These are phyloP conservation scores for Margarornis squamiger DNA, from an alignment of 2,797 vertebrate genomes.

Conservation along the genomic window DNA sequence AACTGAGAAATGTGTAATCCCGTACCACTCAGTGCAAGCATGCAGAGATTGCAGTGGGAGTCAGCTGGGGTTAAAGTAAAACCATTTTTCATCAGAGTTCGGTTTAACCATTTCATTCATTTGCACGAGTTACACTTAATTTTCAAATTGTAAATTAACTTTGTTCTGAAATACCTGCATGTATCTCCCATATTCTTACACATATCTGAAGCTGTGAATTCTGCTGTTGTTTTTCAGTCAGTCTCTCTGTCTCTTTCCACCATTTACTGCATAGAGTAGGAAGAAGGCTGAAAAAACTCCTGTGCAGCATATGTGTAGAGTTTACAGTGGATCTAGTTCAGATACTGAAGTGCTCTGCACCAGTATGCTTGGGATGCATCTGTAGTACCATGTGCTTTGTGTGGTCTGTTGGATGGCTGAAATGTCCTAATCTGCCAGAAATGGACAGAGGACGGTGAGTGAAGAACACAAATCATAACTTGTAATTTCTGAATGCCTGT, in stretches of 20 bases:
- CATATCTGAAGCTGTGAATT: not conserved
- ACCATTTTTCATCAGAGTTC: not conserved
- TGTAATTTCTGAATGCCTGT: not conserved
- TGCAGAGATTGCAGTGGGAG: not conserved
- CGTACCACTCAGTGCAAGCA: not conserved
- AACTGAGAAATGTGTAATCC: not conserved
- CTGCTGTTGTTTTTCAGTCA: not conserved
- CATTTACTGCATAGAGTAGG: not conserved
- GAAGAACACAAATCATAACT: not conserved
- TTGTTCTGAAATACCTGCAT: not conserved
- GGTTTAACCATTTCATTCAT: not conserved
- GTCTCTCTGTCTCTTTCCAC: not conserved
- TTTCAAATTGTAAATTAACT: not conserved
- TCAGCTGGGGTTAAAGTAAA: constrained; percentile 18
- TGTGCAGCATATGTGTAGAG: rapidly evolving
- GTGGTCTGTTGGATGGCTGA: not conserved
- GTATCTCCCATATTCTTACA: not conserved
- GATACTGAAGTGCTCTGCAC: not conserved
- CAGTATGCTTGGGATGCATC: not conserved
- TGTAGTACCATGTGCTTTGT: not conserved
- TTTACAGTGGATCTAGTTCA: not conserved
- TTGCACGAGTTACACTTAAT: not conserved
- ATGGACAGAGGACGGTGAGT: no score
- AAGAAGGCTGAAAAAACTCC: not conserved
- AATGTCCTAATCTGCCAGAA: not conserved